Evolutionary conservation across 2,888 invertebrate species (phyloP).

Genomic region (Stenodema calcarata): DNA sequence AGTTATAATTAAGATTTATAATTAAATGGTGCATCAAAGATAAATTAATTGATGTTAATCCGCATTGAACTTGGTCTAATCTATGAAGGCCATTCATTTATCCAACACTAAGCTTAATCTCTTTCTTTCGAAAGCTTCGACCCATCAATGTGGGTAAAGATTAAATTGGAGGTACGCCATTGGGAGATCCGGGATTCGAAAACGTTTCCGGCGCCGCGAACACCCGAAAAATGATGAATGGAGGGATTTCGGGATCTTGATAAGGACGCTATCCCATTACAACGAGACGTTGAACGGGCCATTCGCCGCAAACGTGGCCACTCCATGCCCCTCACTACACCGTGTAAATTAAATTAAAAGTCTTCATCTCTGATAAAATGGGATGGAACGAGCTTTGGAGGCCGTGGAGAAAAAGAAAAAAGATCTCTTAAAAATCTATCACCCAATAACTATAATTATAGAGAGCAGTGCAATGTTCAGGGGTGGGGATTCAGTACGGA

Average conservation of each 20-base stretch:
- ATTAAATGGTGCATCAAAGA: no score
- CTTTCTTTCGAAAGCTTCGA: neutral
- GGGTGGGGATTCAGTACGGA: neutral
- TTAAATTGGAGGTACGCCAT: neutral
- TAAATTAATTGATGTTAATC: no score
- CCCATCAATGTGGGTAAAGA: neutral
- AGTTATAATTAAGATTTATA: no score
- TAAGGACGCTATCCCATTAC: constrained; percentile 45
- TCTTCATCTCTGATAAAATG: constrained; percentile 32
- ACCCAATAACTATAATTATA: constrained; percentile 50
- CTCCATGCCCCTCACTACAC: neutral
- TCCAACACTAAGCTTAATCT: neutral
- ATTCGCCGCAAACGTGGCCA: neutral
- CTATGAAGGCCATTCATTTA: no score
- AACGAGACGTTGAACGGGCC: constrained; percentile 27
- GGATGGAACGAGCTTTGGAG: neutral
- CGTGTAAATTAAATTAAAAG: constrained; percentile 42
- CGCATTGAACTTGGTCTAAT: no score
- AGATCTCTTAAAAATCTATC: constrained; percentile 36
- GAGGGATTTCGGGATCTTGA: constrained; percentile 38
- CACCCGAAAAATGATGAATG: constrained; percentile 45
- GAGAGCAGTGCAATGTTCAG: constrained; percentile 36
- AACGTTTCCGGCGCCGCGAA: neutral
- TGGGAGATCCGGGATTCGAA: neutral
- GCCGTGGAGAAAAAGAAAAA: neutral